phyloP scores from a whole-genome alignment of 2,888 invertebrate genomes.

The Anodontia alba region DNA sequence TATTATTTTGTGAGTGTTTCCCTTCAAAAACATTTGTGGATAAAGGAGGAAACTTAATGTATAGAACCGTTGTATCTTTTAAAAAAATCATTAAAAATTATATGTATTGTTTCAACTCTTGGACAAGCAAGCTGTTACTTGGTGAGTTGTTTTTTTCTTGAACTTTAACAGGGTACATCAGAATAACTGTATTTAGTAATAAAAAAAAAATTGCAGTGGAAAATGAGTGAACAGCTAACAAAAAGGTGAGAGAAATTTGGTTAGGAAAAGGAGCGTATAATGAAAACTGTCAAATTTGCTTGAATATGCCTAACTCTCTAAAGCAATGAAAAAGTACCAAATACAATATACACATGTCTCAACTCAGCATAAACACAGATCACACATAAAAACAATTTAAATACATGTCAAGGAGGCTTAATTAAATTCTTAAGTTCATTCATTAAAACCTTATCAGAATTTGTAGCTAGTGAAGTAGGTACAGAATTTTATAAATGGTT shows the following conservation, averaged over 20 bases:
- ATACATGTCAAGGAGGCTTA: background rate
- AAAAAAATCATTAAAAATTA: too few relatives aligned
- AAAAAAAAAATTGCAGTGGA: slow-evolving; percentile 30
- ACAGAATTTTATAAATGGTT: slow-evolving; percentile 11
- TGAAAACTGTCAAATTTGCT: slow-evolving; percentile 24
- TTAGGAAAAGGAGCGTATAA: slow-evolving; percentile 24
- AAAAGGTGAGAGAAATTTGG: slow-evolving; percentile 30
- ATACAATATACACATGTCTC: slow-evolving; percentile 39
- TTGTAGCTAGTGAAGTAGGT: background rate
- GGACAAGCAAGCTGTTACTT: too few relatives aligned
- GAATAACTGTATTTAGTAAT: slow-evolving; percentile 2
- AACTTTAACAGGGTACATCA: background rate
- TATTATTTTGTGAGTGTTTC: too few relatives aligned
- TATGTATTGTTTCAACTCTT: too few relatives aligned
- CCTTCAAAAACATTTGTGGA: too few relatives aligned
- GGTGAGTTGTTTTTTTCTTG: background rate
- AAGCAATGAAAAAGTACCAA: slow-evolving; percentile 36
- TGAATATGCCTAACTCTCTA: slow-evolving; percentile 32
- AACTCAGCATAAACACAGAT: slow-evolving; percentile 35
- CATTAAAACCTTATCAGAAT: background rate
- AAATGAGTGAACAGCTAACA: slow-evolving; percentile 41
- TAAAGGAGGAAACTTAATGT: too few relatives aligned
- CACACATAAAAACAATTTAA: slow-evolving; percentile 28
- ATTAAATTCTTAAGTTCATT: background rate
- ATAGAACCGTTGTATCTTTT: too few relatives aligned